Evolutionary conservation across 1,140 invertebrate species (phyloP).

Genomic region (Oedothorax gibbosus): DNA sequence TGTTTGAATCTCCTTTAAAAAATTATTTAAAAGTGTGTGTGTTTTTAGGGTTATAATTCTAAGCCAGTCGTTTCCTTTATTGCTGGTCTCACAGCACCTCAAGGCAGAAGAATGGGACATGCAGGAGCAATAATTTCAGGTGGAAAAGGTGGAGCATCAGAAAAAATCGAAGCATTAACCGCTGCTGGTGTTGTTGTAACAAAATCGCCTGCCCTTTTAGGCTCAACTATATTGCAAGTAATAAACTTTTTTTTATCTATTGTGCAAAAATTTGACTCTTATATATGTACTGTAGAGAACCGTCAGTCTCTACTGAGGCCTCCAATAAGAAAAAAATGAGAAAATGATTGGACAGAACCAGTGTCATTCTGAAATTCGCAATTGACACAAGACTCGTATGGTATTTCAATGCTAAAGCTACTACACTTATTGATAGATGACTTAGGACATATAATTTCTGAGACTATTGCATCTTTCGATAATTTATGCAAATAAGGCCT

Average conservation of each 20-base stretch:
- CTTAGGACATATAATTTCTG: too few species aligned
- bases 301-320: neutral
- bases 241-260: neutral
- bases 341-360: too few species aligned
- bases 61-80: slow-evolving; percentile 99
- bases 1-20: too few species aligned
- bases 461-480: too few species aligned
- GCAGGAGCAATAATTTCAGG: slow-evolving; percentile 99
- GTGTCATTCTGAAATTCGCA: neutral
- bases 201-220: slow-evolving; percentile 96
- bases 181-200: slow-evolving; percentile 94
- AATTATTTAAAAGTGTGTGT: neutral
- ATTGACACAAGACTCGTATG: neutral
- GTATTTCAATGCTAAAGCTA: neutral
- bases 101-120: slow-evolving; percentile 98
- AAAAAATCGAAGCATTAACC: slow-evolving; percentile 97
- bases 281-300: neutral
- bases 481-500: too few species aligned
- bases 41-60: slow-evolving; percentile 82
- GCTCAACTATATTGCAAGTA: slow-evolving; percentile 67
- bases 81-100: slow-evolving; percentile 96
- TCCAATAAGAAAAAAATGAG: neutral
- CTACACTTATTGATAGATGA: too few species aligned
- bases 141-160: slow-evolving; percentile 96
- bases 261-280: neutral